Conservation (phyloP, 2,113 vertebrate genomes). For the Brevimyrus niger region DNA sequence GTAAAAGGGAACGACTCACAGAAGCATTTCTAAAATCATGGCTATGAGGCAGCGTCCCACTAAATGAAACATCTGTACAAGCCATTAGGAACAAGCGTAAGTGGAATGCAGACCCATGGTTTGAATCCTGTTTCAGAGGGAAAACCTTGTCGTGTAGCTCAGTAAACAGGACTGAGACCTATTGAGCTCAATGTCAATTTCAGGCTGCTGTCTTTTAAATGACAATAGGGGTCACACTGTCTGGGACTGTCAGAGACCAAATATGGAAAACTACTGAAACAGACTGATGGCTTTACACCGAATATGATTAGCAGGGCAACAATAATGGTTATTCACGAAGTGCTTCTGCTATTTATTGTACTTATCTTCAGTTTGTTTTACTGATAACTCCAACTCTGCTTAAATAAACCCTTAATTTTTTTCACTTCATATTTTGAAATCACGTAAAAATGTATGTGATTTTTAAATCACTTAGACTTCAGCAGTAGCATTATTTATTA, state of each 20-base stretch:
- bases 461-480: not conserved
- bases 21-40: not conserved
- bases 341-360: not conserved
- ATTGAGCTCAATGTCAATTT: not conserved
- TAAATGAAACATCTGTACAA: not conserved
- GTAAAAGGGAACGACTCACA: not conserved
- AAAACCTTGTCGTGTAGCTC: not conserved
- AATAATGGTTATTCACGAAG: not conserved
- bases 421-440: not conserved
- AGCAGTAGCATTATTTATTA: not conserved
- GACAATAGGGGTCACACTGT: not conserved
- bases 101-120: not conserved
- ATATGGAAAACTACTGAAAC: not conserved
- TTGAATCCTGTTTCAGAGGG: constrained; percentile 1
- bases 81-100: not conserved
- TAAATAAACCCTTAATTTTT: not conserved
- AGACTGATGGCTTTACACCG: not conserved
- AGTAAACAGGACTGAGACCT: not conserved
- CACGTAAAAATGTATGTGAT: not conserved
- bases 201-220: not conserved
- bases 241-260: not conserved
- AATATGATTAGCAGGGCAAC: not conserved
- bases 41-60: not conserved
- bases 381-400: not conserved
- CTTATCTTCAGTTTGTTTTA: not conserved